Evolutionary conservation across 2,888 invertebrate genomes (phyloP), one percentile per base, ranked within the genome.

Genomic region (Amblyjoppa fuscipennis): DNA sequence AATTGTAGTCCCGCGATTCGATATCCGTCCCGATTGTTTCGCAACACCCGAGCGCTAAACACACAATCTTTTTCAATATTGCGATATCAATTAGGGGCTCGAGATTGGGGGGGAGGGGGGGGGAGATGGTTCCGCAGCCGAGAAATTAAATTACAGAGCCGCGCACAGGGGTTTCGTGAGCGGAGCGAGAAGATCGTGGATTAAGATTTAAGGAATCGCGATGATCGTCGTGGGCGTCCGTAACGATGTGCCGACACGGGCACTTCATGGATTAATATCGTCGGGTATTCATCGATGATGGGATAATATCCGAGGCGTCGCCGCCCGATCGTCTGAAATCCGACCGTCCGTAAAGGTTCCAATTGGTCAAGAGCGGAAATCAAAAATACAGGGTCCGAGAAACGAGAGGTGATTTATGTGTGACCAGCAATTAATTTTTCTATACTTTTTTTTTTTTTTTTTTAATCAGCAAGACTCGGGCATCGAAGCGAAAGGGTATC

Each of bases 151-250:
- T 85, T 85, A 85, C 82, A 82, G 64, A 79, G 61, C 68, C 34
- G 31, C 49, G 28, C 20, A 13, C 45, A 28, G 76, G 45, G 70
- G n/a, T 53, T 2, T 61, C 76, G 49, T 74, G 78, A 64, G 69
- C 25, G 71, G 49, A 76, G 41, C 34, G 70, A 80, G 71, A 80
- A 80, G 79, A 85, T 83, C 80, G 76, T 79, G 76, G 79, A 85
- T 85, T 85, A 71, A 85, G 85, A 85, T 83, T 85, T 85, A 61
- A 83, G 80, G 68, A 76, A 83, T 80, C 64, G 64, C 31, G 64
- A 64, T 13, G 77, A 74, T 81, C 51, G 69, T 70, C 45, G 70
- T 61, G 78, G 84, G 84, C 81, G 81, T 81, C 78, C 20, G 73
- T 64, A 75, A 73, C 71, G 79, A 85, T 71, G 82, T 80, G 85